A percentile compares a stretch with the other conserved stretches of the same genome.
Evolutionary conservation across 2,888 invertebrate genomes (phyloP).

Genomic region (Thereva nobilitata): DNA sequence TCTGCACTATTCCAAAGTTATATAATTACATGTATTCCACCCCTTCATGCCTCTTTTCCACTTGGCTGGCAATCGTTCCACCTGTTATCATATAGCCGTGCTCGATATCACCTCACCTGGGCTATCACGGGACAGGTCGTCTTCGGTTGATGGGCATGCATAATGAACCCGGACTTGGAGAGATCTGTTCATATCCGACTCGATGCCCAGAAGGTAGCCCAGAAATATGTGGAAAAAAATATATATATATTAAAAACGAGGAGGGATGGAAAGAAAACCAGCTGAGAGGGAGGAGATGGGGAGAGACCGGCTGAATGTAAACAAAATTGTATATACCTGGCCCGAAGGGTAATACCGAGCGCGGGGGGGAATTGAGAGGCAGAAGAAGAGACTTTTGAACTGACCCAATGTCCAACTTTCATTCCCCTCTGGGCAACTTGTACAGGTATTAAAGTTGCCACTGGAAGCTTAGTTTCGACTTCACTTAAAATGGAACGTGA

Average conservation of each 20-base stretch:
- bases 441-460: not conserved
- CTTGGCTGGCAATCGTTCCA: slow-evolving; percentile 14
- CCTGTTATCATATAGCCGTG: slow-evolving; percentile 15
- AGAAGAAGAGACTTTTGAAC: not conserved
- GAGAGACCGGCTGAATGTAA: not conserved
- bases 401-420: slow-evolving; percentile 22
- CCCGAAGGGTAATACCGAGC: slow-evolving; percentile 6
- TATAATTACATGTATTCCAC: not conserved
- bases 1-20: slow-evolving; percentile 17
- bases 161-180: not conserved
- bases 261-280: too few relatives aligned
- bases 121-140: slow-evolving; percentile 12
- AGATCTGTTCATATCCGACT: slow-evolving; percentile 16
- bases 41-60: not conserved
- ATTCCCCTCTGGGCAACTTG: not conserved
- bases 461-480: slow-evolving; percentile 9
- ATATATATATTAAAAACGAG: too few relatives aligned
- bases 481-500: slow-evolving; percentile 2
- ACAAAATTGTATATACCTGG: slow-evolving; percentile 2
- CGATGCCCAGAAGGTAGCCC: not conserved
- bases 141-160: not conserved
- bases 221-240: too few relatives aligned
- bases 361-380: not conserved
- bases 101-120: slow-evolving; percentile 15
- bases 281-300: too few relatives aligned